These are phyloP conservation scores for Lycorma delicatula DNA, from an alignment of 1,140 invertebrate genomes.

Conservation along the genomic window DNA sequence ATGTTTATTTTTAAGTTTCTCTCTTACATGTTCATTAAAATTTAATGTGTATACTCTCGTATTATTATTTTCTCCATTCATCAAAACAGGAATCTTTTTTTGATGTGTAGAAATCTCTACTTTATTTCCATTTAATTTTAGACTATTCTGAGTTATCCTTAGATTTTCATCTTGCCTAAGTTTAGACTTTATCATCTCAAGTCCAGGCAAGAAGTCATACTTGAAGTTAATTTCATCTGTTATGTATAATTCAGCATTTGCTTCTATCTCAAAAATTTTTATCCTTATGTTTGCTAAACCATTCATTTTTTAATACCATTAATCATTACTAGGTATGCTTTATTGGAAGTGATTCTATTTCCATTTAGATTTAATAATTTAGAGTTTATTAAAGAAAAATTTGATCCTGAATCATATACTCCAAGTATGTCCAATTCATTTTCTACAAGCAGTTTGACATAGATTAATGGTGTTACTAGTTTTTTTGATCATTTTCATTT, in stretches of 20 bases:
- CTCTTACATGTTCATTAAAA: no score
- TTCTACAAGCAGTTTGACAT: conserved; percentile 6
- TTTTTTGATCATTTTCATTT: no score
- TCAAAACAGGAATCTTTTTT: no score
- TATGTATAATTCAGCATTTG: conserved; percentile 19
- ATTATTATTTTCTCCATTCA: no score
- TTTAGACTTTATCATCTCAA: conserved; percentile 23
- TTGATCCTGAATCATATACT: conserved; percentile 16
- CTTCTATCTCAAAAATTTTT: conserved; percentile 23
- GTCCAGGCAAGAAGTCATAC: conserved; percentile 22
- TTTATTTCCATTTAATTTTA: no score
- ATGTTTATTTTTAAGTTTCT: no score
- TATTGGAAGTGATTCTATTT: no score
- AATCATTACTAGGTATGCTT: conserved; percentile 24
- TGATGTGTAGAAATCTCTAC: no score
- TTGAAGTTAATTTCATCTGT: conserved; percentile 19
- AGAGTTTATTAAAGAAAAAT: conserved; percentile 12
- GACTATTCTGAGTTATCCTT: conserved; percentile 22
- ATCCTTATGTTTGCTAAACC: no score
- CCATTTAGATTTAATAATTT: conserved; percentile 9
- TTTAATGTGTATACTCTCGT: no score
- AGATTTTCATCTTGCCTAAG: conserved; percentile 24
- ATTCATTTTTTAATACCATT: conserved; percentile 29
- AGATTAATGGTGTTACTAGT: no score
- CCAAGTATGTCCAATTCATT: conserved; percentile 1